A percentile compares a stretch with the other conserved stretches of the same genome.
Conservation (phyloP, 2,113 vertebrate genomes). For the Phylloscopus trochilus region DNA sequence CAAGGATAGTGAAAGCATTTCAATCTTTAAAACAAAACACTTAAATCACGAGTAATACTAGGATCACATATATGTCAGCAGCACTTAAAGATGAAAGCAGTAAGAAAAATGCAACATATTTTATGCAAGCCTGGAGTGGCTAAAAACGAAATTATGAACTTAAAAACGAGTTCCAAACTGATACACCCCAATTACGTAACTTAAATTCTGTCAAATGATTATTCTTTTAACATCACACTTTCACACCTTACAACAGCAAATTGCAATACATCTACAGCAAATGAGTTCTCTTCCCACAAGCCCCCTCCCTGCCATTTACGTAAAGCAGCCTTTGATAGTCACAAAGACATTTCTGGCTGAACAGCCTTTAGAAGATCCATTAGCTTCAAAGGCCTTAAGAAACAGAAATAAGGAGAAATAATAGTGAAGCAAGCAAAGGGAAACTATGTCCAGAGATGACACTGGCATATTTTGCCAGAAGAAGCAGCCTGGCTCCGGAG, state of each 20-base stretch:
- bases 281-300: slow-evolving; percentile 9
- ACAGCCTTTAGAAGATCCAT: slow-evolving; percentile 48
- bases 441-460: background rate
- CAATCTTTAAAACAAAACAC: slow-evolving; percentile 18
- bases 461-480: background rate
- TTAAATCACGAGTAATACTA: background rate
- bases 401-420: slow-evolving; percentile 43
- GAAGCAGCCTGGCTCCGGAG: background rate
- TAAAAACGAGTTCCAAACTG: background rate
- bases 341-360: slow-evolving; percentile 51
- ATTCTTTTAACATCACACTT: slow-evolving; percentile 67
- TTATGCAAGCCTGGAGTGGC: background rate
- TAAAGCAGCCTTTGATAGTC: slow-evolving; percentile 46
- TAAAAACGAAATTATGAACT: background rate
- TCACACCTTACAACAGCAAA: slow-evolving; percentile 64
- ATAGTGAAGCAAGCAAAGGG: background rate
- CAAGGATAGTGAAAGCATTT: slow-evolving; percentile 8
- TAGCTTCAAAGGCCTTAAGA: slow-evolving; percentile 64
- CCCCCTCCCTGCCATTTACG: slow-evolving; percentile 48
- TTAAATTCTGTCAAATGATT: slow-evolving; percentile 62
- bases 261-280: slow-evolving; percentile 55
- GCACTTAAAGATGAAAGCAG: background rate
- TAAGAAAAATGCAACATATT: background rate
- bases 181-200: slow-evolving; percentile 63
- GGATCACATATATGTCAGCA: slow-evolving; percentile 9